Percentiles rank a stretch among this genome's conserved stretches.
Evolutionary conservation across 2,888 invertebrate species (phyloP).

Genomic region (Microplitis manilae): DNA sequence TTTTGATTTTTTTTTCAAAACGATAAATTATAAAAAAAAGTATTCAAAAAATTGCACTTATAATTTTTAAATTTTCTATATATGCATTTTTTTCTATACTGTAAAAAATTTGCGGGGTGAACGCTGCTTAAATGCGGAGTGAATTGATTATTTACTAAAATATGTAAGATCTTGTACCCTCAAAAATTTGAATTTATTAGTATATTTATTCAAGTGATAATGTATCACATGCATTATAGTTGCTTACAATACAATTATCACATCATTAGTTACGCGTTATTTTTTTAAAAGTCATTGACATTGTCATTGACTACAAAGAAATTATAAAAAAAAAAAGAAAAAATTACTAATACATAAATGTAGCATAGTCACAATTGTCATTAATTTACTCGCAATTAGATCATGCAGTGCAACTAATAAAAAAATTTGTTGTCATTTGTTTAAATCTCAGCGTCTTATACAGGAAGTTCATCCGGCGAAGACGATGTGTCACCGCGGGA

Average conservation of each 20-base stretch:
- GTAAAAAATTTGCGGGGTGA: no score
- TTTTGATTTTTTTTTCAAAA: no score
- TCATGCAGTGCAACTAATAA: constrained; percentile 57
- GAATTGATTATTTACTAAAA: no score
- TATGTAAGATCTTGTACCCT: not conserved
- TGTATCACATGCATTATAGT: not conserved
- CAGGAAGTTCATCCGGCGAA: constrained; percentile 93
- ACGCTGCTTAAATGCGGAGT: no score
- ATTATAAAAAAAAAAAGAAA: no score
- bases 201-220: not conserved
- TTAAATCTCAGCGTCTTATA: constrained; percentile 73
- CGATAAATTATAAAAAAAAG: no score
- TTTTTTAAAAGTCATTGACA: not conserved
- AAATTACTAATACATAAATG: not conserved
- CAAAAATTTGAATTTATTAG: not conserved
- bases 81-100: no score
- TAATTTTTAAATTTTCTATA: no score
- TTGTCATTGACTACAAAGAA: not conserved
- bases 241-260: constrained; percentile 22
- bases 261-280: constrained; percentile 14
- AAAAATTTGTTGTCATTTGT: constrained; percentile 52
- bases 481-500: constrained; percentile 95
- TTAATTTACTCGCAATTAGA: constrained; percentile 43
- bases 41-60: no score
- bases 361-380: constrained; percentile 5